Evolutionary conservation across 2,797 vertebrate genomes (phyloP).

Genomic region (Pseudomugil tenellus): DNA sequence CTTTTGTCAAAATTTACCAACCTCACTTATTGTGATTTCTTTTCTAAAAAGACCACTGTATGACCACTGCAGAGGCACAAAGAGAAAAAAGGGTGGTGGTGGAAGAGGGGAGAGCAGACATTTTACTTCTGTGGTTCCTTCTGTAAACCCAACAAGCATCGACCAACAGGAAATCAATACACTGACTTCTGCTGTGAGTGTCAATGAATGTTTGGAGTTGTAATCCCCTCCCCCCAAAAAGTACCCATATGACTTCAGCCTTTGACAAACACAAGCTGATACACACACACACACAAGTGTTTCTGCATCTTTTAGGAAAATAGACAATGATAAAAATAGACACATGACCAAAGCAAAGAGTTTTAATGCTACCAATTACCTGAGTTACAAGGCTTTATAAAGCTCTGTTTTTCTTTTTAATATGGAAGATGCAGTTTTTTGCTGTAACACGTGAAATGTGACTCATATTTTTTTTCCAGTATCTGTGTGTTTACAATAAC

Average conservation of each 20-base stretch:
- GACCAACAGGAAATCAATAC: constrained; percentile 81
- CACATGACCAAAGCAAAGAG: constrained; percentile 26
- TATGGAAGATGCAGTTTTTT: constrained; percentile 37
- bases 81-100: not conserved
- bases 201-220: constrained; percentile 64
- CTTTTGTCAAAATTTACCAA: constrained; percentile 9
- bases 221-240: constrained; percentile 41
- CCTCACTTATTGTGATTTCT: constrained; percentile 12
- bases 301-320: constrained; percentile 35
- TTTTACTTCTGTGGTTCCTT: constrained; percentile 60
- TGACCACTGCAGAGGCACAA: constrained; percentile 8
- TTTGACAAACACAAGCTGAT: constrained; percentile 53
- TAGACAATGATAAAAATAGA: constrained; percentile 21
- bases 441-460: constrained; percentile 59
- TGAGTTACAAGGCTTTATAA: constrained; percentile 37
- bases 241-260: constrained; percentile 53
- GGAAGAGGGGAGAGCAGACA: constrained; percentile 5
- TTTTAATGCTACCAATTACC: constrained; percentile 22
- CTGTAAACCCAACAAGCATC: constrained; percentile 69
- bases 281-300: constrained; percentile 21
- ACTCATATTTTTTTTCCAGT: constrained; percentile 65
- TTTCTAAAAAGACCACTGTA: constrained; percentile 22
- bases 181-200: constrained; percentile 66
- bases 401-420: constrained; percentile 28
- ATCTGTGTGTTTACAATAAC: constrained; percentile 71